These are phyloP conservation scores for Ageneiosus marmoratus DNA, from an alignment of 2,113 vertebrate species.

Conservation along the genomic window DNA sequence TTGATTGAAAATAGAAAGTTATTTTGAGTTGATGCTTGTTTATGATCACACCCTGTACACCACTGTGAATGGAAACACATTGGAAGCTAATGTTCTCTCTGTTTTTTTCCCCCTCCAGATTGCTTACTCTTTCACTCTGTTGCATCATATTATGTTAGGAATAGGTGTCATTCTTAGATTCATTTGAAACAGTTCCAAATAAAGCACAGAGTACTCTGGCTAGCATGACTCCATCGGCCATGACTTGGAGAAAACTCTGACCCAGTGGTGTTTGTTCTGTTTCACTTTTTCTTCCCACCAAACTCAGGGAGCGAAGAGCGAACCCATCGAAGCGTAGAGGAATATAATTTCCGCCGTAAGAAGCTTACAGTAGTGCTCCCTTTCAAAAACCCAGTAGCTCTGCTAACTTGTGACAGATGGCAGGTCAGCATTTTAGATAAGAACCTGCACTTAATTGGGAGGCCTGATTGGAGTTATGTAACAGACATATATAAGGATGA, in stretches of 20 bases:
- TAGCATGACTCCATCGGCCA: background rate
- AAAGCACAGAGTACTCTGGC: background rate
- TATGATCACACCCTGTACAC: constrained; percentile 1
- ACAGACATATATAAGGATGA: background rate
- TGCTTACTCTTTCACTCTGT: background rate
- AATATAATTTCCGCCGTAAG: constrained; percentile 35
- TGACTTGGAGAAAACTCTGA: background rate
- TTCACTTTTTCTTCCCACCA: background rate
- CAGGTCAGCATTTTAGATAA: constrained; percentile 24
- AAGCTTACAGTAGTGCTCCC: constrained; percentile 23
- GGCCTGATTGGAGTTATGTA: constrained; percentile 14
- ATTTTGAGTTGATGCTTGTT: background rate
- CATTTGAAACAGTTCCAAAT: background rate
- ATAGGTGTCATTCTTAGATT: background rate
- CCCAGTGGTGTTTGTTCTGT: background rate
- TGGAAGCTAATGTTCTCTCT: background rate
- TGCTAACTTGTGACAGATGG: constrained; percentile 35
- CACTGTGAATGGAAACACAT: background rate
- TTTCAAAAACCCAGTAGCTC: background rate
- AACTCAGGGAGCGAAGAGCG: background rate
- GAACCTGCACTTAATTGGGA: constrained; percentile 34
- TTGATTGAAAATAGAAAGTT: background rate
- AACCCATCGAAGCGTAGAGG: constrained; percentile 12
- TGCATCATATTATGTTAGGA: background rate
- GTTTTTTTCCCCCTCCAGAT: background rate